Conservation (phyloP, 2,113 vertebrate genomes). For the Calidris pygmaea region DNA sequence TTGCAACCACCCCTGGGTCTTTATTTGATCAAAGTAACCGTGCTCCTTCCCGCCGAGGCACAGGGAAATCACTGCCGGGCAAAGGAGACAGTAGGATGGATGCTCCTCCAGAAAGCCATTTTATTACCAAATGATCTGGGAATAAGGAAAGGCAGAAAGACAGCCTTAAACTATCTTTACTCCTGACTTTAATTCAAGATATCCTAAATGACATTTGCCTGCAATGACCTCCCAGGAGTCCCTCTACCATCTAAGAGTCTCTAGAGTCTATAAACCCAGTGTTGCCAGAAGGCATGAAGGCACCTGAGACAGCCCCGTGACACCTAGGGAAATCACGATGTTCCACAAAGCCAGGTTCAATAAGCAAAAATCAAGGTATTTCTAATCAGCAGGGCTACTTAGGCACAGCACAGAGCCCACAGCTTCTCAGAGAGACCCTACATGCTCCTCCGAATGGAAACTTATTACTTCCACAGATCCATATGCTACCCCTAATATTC, state of each 20-base stretch:
- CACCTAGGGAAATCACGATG: not conserved
- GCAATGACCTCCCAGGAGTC: not conserved
- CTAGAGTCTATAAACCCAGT: not conserved
- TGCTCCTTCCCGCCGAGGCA: not conserved
- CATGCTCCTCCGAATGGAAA: not conserved
- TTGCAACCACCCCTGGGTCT: not conserved
- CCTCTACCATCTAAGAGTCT: not conserved
- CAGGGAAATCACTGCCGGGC: not conserved
- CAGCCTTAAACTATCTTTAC: not conserved
- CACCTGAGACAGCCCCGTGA: rapidly evolving
- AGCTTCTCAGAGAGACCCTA: not conserved
- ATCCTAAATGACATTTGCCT: not conserved
- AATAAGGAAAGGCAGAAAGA: not conserved
- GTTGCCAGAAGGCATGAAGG: not conserved
- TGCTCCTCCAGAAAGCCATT: not conserved
- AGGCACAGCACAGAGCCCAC: not conserved
- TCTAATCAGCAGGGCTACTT: not conserved
- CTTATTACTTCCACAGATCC: not conserved
- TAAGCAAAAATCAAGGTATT: not conserved
- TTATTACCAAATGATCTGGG: not conserved
- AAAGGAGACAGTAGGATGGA: not conserved
- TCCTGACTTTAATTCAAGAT: not conserved
- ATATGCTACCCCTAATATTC: not conserved
- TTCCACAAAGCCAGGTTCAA: not conserved
- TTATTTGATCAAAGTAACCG: not conserved